Conservation (phyloP, 2,797 vertebrate genomes). For the Enteromius trimaculatus region DNA sequence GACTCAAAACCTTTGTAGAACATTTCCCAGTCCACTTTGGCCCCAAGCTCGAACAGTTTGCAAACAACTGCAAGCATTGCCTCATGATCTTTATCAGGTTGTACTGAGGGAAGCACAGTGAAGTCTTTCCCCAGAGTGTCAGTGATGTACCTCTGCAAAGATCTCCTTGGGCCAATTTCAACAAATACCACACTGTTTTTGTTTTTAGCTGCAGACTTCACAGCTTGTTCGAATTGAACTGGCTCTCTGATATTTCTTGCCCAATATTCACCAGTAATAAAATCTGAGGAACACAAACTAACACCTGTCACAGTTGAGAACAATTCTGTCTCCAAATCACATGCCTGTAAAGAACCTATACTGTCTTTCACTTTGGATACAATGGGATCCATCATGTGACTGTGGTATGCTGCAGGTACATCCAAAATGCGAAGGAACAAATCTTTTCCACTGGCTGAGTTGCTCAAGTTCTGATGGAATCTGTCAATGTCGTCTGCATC, state of each 20-base stretch:
- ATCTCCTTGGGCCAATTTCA: constrained; percentile 83
- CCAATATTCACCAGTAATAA: constrained; percentile 83
- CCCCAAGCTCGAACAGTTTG: constrained; percentile 81
- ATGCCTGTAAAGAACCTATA: constrained; percentile 72
- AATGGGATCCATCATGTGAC: constrained; percentile 85
- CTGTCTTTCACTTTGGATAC: constrained; percentile 70
- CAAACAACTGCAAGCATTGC: constrained; percentile 71
- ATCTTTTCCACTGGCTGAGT: constrained; percentile 69
- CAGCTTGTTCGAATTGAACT: constrained; percentile 79
- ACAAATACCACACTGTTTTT: constrained; percentile 65
- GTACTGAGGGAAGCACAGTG: constrained; percentile 76
- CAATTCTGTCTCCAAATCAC: constrained; percentile 72
- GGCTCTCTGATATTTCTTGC: constrained; percentile 81
- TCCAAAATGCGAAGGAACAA: constrained; percentile 81
- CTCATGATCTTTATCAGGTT: constrained; percentile 79
- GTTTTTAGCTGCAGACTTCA: constrained; percentile 71
- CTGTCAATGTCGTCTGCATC: constrained; percentile 73
- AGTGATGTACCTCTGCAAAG: constrained; percentile 79
- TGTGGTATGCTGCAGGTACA: constrained; percentile 85
- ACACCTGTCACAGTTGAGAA: constrained; percentile 84
- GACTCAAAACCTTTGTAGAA: constrained; percentile 78
- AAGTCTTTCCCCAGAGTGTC: constrained; percentile 79
- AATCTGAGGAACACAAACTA: constrained; percentile 74
- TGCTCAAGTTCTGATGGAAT: constrained; percentile 72
- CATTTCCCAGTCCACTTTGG: constrained; percentile 77